Evolutionary conservation across 1,140 invertebrate species (phyloP), one percentile per base, ranked within the genome.

Genomic region (Nasonia longicornis): DNA sequence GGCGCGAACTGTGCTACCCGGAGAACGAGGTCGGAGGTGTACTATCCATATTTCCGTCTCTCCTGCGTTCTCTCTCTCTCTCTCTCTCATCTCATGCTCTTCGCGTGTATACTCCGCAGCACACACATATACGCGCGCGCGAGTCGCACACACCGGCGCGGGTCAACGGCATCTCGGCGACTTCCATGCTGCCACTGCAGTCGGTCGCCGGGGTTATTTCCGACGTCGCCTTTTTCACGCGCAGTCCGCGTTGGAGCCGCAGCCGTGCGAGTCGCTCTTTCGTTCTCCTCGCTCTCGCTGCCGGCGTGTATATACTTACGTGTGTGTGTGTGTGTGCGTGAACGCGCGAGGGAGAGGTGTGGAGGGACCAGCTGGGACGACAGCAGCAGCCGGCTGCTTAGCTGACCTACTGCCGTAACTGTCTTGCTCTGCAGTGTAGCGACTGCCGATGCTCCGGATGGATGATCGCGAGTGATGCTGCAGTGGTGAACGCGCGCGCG

Each of bases 161-260:
- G 80, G 80, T 81, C 80, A 81, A 81, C 80, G 80, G 80, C 80
- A 70, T 77, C 73, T 73, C 58, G 69, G 69, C 48, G 77, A 69
- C 66, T 69, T 69, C 66, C 66, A 69, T n/a, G 66, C 26, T 35
- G 66, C 14, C 20, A 20, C 52, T 29, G 64, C 64, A 71, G 29
- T 38, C 70, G 35, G 70, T 42, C 31, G 26, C 31, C 26, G n/a
- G 58, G 67, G 80, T 81, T 81, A 81, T 81, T 81, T 81, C 80
- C 80, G 80, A 81, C 80, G 31, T 77, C 45, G 79, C 72, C 79
- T 80, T 80, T 74, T 80, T 80, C 64, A 75, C 52, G 45, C 64
- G 73, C 22, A 71, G 35, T 20, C 31, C 14, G 16, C 69, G 69
- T 31, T 35, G 31, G 35, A 71, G 35, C 35, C 69, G 69, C 69